A percentile compares a stretch with the other conserved stretches of the same genome.
Conservation (phyloP, 2,888 invertebrate genomes). For the Sialis lutaria region DNA sequence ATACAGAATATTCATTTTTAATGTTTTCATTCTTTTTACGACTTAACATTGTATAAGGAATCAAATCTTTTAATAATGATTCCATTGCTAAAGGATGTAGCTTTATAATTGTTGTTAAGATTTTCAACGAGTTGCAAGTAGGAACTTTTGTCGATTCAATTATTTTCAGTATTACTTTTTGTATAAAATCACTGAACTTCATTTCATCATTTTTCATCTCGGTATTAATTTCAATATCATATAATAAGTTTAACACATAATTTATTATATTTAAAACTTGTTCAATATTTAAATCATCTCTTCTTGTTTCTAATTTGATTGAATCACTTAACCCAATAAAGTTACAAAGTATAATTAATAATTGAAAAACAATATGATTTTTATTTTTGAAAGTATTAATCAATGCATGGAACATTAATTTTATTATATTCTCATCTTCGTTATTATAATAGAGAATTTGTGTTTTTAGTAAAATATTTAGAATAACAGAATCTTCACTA, state of each 20-base stretch:
- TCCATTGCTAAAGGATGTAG: constrained; percentile 1
- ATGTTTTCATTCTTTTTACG: background rate
- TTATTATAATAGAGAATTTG: too few relatives aligned
- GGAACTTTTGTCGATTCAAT: background rate
- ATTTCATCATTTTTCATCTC: background rate
- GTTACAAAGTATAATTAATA: background rate
- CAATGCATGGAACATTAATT: background rate
- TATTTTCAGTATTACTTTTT: background rate
- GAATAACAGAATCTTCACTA: too few relatives aligned
- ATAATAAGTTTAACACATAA: background rate
- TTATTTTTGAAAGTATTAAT: background rate
- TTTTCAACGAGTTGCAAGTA: background rate
- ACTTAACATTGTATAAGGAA: constrained; percentile 1
- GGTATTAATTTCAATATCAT: background rate
- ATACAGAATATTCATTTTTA: background rate
- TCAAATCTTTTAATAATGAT: background rate
- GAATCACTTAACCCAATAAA: background rate
- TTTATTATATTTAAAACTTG: background rate
- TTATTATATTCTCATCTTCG: too few relatives aligned
- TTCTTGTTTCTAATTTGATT: background rate
- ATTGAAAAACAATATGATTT: background rate
- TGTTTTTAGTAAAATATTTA: too few relatives aligned
- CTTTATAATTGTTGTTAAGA: background rate
- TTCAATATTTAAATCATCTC: background rate
- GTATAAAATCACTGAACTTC: background rate